phyloP scores from a whole-genome alignment of 2,888 invertebrate species.

The Ormyrus labotus region DNA sequence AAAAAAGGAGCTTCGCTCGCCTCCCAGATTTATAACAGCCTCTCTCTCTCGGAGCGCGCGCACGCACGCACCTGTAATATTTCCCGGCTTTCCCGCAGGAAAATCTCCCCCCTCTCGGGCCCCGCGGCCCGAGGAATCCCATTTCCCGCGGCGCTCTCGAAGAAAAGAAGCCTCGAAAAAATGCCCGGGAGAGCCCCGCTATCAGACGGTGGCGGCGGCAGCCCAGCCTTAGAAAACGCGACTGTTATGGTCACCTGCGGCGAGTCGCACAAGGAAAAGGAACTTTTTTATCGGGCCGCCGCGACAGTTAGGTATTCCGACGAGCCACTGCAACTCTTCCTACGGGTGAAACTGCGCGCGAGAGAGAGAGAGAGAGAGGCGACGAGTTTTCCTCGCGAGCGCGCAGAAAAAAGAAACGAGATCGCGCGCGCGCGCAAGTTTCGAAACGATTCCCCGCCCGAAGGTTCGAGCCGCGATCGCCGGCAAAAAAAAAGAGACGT shows the following conservation, averaged over 20 bases:
- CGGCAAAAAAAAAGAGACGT: slow-evolving; percentile 38
- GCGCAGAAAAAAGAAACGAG: slow-evolving; percentile 3
- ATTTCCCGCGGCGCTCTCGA: slow-evolving; percentile 36
- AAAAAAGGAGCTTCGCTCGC: too few species aligned
- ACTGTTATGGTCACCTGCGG: slow-evolving; percentile 56
- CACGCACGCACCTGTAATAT: too few species aligned
- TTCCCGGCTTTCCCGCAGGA: background rate
- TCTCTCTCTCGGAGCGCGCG: too few species aligned
- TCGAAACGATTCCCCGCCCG: slow-evolving; percentile 55
- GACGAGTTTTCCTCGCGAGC: slow-evolving; percentile 42
- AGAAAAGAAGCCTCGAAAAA: slow-evolving; percentile 24
- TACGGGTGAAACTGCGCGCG: slow-evolving; percentile 50
- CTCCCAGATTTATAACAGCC: too few species aligned
- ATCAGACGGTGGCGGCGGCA: slow-evolving; percentile 2
- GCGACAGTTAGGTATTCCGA: slow-evolving; percentile 57
- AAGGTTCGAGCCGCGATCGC: slow-evolving; percentile 25
- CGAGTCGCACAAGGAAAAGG: slow-evolving; percentile 42
- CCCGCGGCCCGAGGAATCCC: slow-evolving; percentile 5
- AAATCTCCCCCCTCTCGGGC: background rate
- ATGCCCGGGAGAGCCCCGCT: background rate
- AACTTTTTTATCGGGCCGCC: slow-evolving; percentile 37
- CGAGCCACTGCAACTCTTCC: slow-evolving; percentile 43
- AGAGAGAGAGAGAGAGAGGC: slow-evolving; percentile 7
- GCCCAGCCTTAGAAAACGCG: slow-evolving; percentile 44
- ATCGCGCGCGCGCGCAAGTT: slow-evolving; percentile 12